Conservation (phyloP, 2,113 vertebrate species). For the Erinaceus europaeus region DNA sequence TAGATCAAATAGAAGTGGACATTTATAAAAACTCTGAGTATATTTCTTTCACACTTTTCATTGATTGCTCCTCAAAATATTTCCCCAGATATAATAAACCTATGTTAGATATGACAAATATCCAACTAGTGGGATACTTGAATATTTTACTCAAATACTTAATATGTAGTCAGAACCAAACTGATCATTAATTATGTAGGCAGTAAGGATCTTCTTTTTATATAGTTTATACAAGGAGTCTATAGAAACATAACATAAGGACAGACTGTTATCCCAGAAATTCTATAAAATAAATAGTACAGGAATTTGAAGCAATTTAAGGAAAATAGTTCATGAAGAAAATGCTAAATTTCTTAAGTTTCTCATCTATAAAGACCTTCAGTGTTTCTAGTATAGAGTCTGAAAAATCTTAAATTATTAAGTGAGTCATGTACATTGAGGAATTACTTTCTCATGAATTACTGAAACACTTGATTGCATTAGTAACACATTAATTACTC, state of each 20-base stretch:
- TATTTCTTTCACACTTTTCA: neutral
- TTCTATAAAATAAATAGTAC: conserved; percentile 8
- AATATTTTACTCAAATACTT: neutral
- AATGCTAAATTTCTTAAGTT: conserved; percentile 21
- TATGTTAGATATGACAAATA: neutral
- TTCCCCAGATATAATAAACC: neutral
- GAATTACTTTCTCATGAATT: conserved; percentile 63
- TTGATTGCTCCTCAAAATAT: neutral
- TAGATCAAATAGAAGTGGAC: neutral
- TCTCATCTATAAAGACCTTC: neutral
- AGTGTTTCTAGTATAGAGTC: conserved; percentile 40
- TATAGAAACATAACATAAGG: neutral
- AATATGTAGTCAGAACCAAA: neutral
- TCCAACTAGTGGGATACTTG: neutral
- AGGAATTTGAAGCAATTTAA: conserved; percentile 15
- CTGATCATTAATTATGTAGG: neutral
- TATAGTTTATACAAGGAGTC: too few species aligned
- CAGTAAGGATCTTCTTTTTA: neutral
- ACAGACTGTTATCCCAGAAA: neutral
- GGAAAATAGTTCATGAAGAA: neutral
- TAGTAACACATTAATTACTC: conserved; percentile 75
- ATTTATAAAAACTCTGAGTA: neutral
- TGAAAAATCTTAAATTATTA: conserved; percentile 59
- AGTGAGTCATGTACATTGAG: conserved; percentile 38
- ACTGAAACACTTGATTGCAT: conserved; percentile 62